phyloP scores from a whole-genome alignment of 1,140 invertebrate species.

The Lepidostoma basale region DNA sequence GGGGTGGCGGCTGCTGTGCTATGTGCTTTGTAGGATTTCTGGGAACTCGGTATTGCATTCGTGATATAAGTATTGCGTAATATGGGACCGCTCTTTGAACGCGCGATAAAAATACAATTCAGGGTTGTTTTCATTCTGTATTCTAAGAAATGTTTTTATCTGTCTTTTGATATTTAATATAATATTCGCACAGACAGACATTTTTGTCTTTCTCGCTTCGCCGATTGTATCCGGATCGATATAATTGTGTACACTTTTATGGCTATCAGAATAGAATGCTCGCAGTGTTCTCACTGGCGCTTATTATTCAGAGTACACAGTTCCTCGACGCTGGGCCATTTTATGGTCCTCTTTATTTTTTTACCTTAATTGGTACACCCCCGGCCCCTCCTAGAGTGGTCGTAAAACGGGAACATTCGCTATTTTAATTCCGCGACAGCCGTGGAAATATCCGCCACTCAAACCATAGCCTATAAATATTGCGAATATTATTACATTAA shows the following conservation, averaged over 20 bases:
- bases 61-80: not conserved
- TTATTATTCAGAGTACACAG: not conserved
- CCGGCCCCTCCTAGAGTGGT: not conserved
- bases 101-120: constrained; percentile 1
- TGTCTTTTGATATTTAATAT: too few relatives aligned
- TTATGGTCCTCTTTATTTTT: not conserved
- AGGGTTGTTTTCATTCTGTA: too few relatives aligned
- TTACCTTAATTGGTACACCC: not conserved
- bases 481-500: not conserved
- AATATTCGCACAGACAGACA: too few relatives aligned
- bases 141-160: too few relatives aligned
- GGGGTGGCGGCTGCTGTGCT: not conserved
- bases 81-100: too few relatives aligned
- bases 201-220: too few relatives aligned
- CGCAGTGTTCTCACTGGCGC: not conserved
- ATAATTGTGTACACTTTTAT: too few relatives aligned
- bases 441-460: not conserved
- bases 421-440: constrained; percentile 4
- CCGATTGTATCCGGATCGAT: too few relatives aligned
- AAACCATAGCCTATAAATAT: not conserved
- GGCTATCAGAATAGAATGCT: too few relatives aligned
- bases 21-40: constrained; percentile 10
- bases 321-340: not conserved
- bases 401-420: not conserved
- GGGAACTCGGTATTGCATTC: not conserved